These are phyloP conservation scores for Paragorgia papillata DNA, from an alignment of 92 coral and sea anemone genomes.

Conservation along the genomic window DNA sequence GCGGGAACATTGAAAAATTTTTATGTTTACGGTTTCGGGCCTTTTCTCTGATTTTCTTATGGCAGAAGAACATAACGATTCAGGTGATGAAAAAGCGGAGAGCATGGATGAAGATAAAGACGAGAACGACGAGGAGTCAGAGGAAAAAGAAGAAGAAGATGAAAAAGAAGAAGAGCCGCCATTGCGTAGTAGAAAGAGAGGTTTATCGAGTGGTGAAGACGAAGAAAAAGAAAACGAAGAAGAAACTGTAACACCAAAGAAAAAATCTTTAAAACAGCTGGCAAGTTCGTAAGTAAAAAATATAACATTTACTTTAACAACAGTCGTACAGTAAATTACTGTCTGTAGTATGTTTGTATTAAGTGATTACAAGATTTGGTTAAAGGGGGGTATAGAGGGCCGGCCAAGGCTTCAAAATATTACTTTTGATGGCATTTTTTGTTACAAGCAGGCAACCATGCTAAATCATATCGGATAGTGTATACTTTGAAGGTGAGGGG, in stretches of 20 bases:
- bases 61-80: conserved; percentile 19
- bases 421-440: no score
- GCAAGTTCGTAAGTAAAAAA: conserved; percentile 84
- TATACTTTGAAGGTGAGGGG: no score
- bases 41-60: no score
- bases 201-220: conserved; percentile 31
- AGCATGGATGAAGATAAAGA: conserved; percentile 51
- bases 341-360: neutral
- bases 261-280: conserved; percentile 68
- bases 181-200: conserved; percentile 14
- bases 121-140: conserved; percentile 38
- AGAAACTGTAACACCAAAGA: conserved; percentile 60
- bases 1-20: no score
- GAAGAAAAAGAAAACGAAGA: conserved; percentile 34
- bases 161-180: conserved; percentile 46
- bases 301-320: neutral
- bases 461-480: no score
- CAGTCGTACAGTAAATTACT: neutral
- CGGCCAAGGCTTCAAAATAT: no score
- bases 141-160: conserved; percentile 44
- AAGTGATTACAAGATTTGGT: no score
- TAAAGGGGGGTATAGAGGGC: no score
- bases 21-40: no score
- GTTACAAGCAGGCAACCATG: no score
- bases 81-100: conserved; percentile 50